Base-by-base conservation (phyloP, 2,797 vertebrate species). In the Furcifer pardalis region DNA sequence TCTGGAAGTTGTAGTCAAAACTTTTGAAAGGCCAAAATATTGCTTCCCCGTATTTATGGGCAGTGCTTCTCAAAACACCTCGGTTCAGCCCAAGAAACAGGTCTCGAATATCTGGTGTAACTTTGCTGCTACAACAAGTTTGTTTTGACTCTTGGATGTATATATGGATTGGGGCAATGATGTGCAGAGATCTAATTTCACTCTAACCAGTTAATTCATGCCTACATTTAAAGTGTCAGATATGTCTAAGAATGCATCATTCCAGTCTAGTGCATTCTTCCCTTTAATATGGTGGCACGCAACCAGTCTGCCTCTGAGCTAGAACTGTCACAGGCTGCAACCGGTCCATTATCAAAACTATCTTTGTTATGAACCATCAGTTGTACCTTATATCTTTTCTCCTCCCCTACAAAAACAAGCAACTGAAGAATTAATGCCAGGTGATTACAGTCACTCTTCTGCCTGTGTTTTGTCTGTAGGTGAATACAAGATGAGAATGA, bases 281-380 rank as follows among this genome's bases (percentile, higher is more conserved):
- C n/a, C 35, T 73, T 86, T 73, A 79, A 79, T 68, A 90, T 88
- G 52, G 87, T 90, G 79, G 84, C 87, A 87, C 87, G 83, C 82
- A 62, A 86, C 77, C 90, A 92, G 63, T 86, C 83, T 91, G 79
- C 89, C 91, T 90, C 32, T 84, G 79, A 91, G 89, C 89, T 91
- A 89, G 80, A 0, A 0, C 85, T 89, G 81, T 83, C 83, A 85
- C 89, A 86, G 87, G 90, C 86, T 90, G 79, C 78, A 90, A 89
- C 91, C 68, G 85, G 86, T 93, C 84, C 83, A 84, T 84, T 0
- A 0, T 87, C 75, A 82, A 82, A 89, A 73, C 8, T 0, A 88
- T 59, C 89, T 82, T 60, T 82, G 66, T 86, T 89, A 69, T 25
- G 89, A 62, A 79, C 42, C 83, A 81, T 86, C 84, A 91, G 62